Percentiles rank a stretch among this genome's conserved stretches.
Conservation (phyloP, 2,113 vertebrate genomes). For the Macrotis lagotis region DNA sequence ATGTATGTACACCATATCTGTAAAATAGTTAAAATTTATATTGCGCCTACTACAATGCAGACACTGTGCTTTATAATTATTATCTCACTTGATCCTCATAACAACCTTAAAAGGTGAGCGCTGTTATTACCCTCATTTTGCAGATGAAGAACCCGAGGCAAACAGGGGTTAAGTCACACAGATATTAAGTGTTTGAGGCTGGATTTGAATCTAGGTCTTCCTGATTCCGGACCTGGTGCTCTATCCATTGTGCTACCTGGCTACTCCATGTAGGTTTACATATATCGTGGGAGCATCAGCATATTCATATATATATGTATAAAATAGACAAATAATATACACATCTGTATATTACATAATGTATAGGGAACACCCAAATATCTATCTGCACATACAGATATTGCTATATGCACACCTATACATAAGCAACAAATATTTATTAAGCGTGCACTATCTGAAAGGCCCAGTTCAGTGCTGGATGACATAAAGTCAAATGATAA, state of each 20-base stretch:
- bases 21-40: background rate
- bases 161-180: background rate
- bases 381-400: background rate
- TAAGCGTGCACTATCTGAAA: background rate
- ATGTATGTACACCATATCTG: background rate
- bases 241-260: background rate
- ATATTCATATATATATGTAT: background rate
- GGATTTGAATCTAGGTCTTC: background rate
- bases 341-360: background rate
- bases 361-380: background rate
- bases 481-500: background rate
- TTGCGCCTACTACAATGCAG: background rate
- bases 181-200: background rate
- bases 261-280: background rate
- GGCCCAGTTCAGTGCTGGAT: background rate
- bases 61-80: background rate
- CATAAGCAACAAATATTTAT: background rate
- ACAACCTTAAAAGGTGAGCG: background rate
- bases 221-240: background rate
- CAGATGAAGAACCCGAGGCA: background rate
- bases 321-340: background rate
- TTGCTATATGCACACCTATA: background rate
- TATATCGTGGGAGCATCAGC: no score
- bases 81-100: background rate
- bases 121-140: background rate